phyloP scores from a whole-genome alignment of 2,113 vertebrate genomes.

The Ictidomys tridecemlineatus region DNA sequence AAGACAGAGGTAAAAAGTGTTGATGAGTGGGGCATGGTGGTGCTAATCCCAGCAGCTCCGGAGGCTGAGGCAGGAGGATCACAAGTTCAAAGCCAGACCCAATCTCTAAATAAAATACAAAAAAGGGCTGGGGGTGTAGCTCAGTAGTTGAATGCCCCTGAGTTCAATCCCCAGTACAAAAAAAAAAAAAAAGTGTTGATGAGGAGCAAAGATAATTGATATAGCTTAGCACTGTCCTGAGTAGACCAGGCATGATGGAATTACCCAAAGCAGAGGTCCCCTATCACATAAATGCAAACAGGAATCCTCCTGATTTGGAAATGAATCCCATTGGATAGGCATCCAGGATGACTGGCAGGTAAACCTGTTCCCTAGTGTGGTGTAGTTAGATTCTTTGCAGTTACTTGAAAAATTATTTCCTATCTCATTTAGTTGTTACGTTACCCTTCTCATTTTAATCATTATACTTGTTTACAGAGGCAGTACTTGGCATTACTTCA shows the following conservation, averaged over 20 bases:
- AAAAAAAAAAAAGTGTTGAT: background rate
- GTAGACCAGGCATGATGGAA: background rate
- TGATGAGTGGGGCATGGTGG: background rate
- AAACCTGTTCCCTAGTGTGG: background rate
- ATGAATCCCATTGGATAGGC: background rate
- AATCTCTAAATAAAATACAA: too few species aligned
- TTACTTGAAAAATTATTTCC: constrained; percentile 32
- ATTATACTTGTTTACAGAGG: background rate
- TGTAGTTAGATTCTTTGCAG: background rate
- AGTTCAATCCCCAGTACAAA: too few species aligned
- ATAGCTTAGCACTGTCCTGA: background rate
- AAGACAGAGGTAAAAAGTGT: background rate
- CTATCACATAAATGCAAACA: background rate
- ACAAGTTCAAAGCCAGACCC: too few species aligned
- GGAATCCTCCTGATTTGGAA: background rate
- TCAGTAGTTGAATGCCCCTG: too few species aligned
- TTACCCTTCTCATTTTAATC: background rate
- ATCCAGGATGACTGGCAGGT: too few species aligned
- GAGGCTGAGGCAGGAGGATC: too few species aligned
- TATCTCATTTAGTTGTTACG: background rate
- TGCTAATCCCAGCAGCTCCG: too few species aligned
- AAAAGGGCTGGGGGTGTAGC: too few species aligned
- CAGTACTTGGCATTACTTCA: background rate
- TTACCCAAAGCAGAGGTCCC: background rate
- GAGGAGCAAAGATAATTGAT: background rate